Conservation (phyloP, 2,888 invertebrate genomes). For the Patella ulyssiponensis region DNA sequence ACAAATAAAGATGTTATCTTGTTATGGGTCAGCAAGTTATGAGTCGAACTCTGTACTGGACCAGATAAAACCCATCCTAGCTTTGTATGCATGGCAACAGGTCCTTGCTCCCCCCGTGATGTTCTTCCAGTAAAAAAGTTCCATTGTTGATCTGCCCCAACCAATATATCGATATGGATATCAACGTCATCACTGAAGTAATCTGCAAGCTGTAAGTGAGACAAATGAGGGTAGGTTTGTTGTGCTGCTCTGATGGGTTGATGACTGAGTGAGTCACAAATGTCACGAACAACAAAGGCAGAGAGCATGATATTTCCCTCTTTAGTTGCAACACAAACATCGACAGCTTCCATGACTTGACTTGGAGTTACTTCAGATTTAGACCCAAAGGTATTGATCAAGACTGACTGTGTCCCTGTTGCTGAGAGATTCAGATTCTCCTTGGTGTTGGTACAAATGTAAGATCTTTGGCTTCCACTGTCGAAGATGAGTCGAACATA, state of each 20-base stretch:
- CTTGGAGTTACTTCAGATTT: background rate
- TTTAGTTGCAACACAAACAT: background rate
- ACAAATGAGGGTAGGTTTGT: background rate
- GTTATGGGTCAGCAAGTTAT: too few species aligned
- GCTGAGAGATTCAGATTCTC: background rate
- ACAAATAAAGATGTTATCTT: too few species aligned
- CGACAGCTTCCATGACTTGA: background rate
- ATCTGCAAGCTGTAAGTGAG: background rate
- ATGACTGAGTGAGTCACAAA: background rate
- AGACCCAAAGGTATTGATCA: slow-evolving; percentile 4
- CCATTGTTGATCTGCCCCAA: slow-evolving; percentile 11
- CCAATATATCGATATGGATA: background rate
- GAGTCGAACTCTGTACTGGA: too few species aligned
- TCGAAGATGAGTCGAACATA: background rate
- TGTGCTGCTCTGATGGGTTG: background rate
- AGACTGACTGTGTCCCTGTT: background rate
- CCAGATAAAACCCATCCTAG: too few species aligned
- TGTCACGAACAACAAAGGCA: background rate
- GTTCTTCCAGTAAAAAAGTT: slow-evolving; percentile 6
- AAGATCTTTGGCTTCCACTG: background rate
- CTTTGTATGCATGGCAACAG: background rate
- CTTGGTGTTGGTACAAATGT: background rate
- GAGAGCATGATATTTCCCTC: background rate
- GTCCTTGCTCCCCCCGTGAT: slow-evolving; percentile 1
- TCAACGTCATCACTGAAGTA: background rate